A percentile compares a stretch with the other conserved stretches of the same genome.
These are phyloP conservation scores for Oxyruncus cristatus DNA, from an alignment of 2,113 vertebrate species.

Conservation along the genomic window DNA sequence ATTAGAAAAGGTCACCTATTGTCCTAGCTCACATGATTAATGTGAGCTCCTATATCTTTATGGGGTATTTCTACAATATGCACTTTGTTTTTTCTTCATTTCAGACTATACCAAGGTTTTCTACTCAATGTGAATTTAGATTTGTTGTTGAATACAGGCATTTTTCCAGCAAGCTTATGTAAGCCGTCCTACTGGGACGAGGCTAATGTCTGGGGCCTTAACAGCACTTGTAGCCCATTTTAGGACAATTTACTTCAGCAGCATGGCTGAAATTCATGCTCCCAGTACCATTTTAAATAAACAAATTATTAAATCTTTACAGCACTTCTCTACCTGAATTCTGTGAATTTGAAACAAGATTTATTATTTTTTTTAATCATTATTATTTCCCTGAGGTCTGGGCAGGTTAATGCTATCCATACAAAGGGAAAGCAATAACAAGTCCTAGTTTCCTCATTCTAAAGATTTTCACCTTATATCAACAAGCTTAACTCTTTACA, in stretches of 20 bases:
- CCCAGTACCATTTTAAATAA: constrained; percentile 39
- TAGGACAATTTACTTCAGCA: constrained; percentile 42
- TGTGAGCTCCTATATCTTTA: constrained; percentile 62
- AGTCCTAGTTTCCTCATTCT: neutral
- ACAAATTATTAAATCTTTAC: constrained; percentile 38
- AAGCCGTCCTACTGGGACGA: constrained; percentile 24
- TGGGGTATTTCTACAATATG: constrained; percentile 58
- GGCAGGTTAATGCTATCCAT: neutral
- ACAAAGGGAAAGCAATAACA: neutral
- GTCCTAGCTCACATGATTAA: constrained; percentile 68
- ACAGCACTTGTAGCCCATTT: constrained; percentile 50
- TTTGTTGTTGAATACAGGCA: constrained; percentile 48
- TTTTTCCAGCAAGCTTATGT: constrained; percentile 49
- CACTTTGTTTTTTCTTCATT: constrained; percentile 59
- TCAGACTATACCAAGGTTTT: constrained; percentile 50
- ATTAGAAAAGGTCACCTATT: constrained; percentile 76
- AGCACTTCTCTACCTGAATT: constrained; percentile 7
- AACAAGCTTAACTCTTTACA: neutral
- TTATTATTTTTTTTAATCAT: neutral
- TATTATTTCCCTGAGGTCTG: neutral
- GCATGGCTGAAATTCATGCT: constrained; percentile 64
- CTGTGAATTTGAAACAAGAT: constrained; percentile 33
- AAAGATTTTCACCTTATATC: neutral
- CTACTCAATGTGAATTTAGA: constrained; percentile 60
- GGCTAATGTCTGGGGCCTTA: constrained; percentile 28